Percentiles rank a stretch among this genome's conserved stretches.
These are phyloP conservation scores for Macroglossus sobrinus DNA, from an alignment of 2,113 vertebrate genomes.

Conservation along the genomic window DNA sequence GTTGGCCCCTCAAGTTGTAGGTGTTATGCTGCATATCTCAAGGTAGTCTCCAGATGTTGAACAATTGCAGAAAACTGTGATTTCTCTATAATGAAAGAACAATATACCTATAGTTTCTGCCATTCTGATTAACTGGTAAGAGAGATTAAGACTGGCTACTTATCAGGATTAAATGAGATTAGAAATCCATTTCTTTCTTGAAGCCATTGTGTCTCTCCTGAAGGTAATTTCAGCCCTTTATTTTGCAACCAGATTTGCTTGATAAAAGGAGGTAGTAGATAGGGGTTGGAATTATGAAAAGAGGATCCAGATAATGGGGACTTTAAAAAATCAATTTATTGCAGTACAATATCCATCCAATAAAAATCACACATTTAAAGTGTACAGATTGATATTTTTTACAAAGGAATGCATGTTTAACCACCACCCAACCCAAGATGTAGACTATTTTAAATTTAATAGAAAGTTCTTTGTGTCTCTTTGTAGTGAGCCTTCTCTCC, in stretches of 20 bases:
- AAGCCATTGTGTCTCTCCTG: not conserved
- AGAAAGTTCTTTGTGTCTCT: not conserved
- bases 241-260: slow-evolving; percentile 8
- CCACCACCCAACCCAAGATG: not conserved
- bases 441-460: not conserved
- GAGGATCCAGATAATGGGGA: not conserved
- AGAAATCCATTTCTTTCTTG: not conserved
- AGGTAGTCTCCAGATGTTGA: not conserved
- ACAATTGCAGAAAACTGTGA: not conserved
- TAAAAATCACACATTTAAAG: not conserved
- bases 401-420: not conserved
- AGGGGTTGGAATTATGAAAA: not conserved
- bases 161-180: not conserved
- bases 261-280: not conserved
- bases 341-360: not conserved
- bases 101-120: not conserved
- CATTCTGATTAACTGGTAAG: slow-evolving; percentile 27
- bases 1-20: not conserved
- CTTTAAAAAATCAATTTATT: not conserved
- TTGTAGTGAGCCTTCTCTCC: not conserved
- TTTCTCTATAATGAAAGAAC: slow-evolving; percentile 1
- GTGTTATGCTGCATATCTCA: not conserved
- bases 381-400: not conserved
- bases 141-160: slow-evolving; percentile 31
- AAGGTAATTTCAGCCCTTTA: slow-evolving; percentile 1